Conservation (phyloP, 1,140 invertebrate genomes). For the Tetragonula clypearis region DNA sequence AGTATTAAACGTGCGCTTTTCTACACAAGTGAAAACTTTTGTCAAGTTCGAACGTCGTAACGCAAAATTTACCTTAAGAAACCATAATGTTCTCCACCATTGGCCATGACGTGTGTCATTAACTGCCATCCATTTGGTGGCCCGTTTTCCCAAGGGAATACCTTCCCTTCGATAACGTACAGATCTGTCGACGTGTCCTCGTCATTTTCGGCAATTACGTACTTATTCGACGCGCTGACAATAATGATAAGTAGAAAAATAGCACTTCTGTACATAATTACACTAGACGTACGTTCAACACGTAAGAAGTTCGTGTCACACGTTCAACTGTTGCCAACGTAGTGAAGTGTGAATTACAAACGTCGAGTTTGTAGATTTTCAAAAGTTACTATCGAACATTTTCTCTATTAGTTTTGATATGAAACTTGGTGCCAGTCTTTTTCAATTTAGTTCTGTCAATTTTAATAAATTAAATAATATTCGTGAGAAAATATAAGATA, state of each 20-base stretch:
- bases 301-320: not conserved
- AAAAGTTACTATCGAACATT: not conserved
- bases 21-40: not conserved
- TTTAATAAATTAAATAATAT: not conserved
- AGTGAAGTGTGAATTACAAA: not conserved
- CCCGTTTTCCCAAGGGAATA: conserved; percentile 87
- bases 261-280: conserved; percentile 18
- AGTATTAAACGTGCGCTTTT: conserved; percentile 29
- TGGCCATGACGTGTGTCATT: conserved; percentile 90
- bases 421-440: not conserved
- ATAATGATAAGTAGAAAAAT: conserved; percentile 58
- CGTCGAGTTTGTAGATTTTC: not conserved
- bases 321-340: not conserved
- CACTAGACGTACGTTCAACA: not conserved
- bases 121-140: conserved; percentile 87
- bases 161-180: conserved; percentile 91
- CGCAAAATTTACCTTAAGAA: conserved; percentile 86
- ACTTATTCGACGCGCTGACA: conserved; percentile 51
- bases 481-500: not conserved
- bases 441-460: not conserved
- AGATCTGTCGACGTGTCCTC: conserved; percentile 84
- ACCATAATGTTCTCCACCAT: conserved; percentile 93
- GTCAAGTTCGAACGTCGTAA: not conserved
- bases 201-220: conserved; percentile 77
- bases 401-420: not conserved